These are phyloP conservation scores for Hyles vespertilio DNA, from an alignment of 1,140 invertebrate species.

Conservation along the genomic window DNA sequence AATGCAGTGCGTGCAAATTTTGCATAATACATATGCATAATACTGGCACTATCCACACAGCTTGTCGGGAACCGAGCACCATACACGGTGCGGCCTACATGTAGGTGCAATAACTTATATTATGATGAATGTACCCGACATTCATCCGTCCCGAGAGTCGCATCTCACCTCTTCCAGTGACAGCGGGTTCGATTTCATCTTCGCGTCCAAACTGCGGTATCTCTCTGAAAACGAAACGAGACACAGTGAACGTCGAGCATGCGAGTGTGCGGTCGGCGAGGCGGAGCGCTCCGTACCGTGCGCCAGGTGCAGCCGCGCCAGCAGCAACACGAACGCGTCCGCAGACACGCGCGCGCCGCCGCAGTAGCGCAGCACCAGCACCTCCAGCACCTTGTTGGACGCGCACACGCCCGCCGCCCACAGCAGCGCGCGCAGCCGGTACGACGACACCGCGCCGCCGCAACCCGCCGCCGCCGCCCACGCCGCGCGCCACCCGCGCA, in stretches of 20 bases:
- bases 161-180: constrained; percentile 82
- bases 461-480: constrained; percentile 77
- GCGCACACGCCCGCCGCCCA: constrained; percentile 83
- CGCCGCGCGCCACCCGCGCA: constrained; percentile 43
- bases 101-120: no score
- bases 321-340: constrained; percentile 82
- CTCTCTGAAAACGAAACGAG: constrained; percentile 76
- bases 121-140: no score
- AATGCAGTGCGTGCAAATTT: no score
- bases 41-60: no score
- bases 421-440: constrained; percentile 79
- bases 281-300: constrained; percentile 76
- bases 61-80: no score
- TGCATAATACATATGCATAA: no score
- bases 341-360: constrained; percentile 78
- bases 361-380: constrained; percentile 81
- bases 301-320: constrained; percentile 83
- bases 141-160: constrained; percentile 74
- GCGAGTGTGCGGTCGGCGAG: background rate
- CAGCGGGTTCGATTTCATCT: constrained; percentile 84
- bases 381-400: constrained; percentile 86
- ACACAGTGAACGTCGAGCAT: background rate
- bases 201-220: constrained; percentile 83
- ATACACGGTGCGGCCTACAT: no score
- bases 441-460: constrained; percentile 77